Conservation (phyloP, 2,888 invertebrate species). For the Drosophila parthenogenetica region DNA sequence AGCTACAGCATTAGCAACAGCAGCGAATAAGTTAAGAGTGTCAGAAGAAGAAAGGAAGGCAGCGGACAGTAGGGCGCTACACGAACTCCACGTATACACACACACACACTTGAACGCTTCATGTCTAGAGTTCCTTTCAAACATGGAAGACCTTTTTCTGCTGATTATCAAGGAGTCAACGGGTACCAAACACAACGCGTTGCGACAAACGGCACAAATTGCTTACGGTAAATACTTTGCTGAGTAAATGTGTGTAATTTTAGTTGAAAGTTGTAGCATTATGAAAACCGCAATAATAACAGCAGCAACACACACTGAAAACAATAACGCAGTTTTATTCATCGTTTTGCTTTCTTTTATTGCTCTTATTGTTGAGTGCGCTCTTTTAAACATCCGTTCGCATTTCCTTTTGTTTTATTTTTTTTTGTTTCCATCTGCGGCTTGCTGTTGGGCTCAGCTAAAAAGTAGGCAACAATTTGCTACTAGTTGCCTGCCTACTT, state of each 20-base stretch:
- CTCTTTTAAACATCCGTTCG: conserved; percentile 41
- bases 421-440: conserved; percentile 3
- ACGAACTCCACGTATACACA: neutral
- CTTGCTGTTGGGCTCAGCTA: conserved; percentile 29
- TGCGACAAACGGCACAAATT: conserved; percentile 94
- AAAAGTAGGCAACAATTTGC: conserved; percentile 50
- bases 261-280: conserved; percentile 27
- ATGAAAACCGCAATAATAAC: conserved; percentile 23
- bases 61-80: neutral
- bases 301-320: conserved; percentile 33
- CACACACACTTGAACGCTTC: conserved; percentile 22
- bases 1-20: conserved; percentile 27
- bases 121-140: conserved; percentile 36
- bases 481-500: conserved; percentile 3
- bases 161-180: conserved; percentile 94
- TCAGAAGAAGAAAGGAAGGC: neutral
- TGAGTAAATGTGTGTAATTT: neutral
- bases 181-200: conserved; percentile 89
- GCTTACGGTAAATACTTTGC: conserved; percentile 90
- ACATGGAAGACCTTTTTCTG: conserved; percentile 94
- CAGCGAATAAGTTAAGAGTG: neutral
- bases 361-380: conserved; percentile 41
- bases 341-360: conserved; percentile 33
- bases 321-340: conserved; percentile 64
- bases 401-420: conserved; percentile 54